phyloP scores from a whole-genome alignment of 2,888 invertebrate species.

The Plebejus anna region DNA sequence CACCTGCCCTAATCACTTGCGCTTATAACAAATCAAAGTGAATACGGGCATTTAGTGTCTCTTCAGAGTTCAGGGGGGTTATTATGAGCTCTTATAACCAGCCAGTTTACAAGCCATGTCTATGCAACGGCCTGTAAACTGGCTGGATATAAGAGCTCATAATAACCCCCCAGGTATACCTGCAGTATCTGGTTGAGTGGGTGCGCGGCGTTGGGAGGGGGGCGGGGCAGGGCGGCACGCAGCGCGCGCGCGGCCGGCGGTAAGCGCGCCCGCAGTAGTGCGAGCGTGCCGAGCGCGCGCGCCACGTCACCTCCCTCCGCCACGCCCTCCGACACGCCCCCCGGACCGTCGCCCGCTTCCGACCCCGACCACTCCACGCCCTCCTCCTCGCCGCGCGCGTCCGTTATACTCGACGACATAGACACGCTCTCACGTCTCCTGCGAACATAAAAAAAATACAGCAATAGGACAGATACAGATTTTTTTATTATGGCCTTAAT shows the following conservation, averaged over 20 bases:
- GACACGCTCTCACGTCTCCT: slow-evolving; percentile 24
- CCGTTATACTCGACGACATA: slow-evolving; percentile 34
- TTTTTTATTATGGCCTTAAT: no score
- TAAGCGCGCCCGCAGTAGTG: slow-evolving; percentile 53
- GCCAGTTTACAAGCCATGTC: no score
- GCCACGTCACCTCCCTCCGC: slow-evolving; percentile 70
- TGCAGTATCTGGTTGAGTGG: slow-evolving; percentile 60
- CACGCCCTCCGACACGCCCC: slow-evolving; percentile 63
- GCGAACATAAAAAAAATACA: no score
- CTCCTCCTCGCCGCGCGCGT: slow-evolving; percentile 38
- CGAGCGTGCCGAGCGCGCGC: slow-evolving; percentile 63
- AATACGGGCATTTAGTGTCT: no score
- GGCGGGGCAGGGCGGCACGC: slow-evolving; percentile 48
- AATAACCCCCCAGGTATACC: slow-evolving; percentile 39
- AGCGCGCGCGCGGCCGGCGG: slow-evolving; percentile 48
- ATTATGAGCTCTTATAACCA: no score
- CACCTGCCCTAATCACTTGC: no score
- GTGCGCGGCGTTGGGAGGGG: slow-evolving; percentile 46
- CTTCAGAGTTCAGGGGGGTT: no score
- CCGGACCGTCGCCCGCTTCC: slow-evolving; percentile 60
- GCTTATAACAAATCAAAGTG: no score
- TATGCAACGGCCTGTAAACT: no score
- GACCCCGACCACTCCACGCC: slow-evolving; percentile 39
- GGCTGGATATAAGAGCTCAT: no score
- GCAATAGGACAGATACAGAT: no score